Conservation (phyloP, 2,797 vertebrate species). For the Brachymystax lenok region DNA sequence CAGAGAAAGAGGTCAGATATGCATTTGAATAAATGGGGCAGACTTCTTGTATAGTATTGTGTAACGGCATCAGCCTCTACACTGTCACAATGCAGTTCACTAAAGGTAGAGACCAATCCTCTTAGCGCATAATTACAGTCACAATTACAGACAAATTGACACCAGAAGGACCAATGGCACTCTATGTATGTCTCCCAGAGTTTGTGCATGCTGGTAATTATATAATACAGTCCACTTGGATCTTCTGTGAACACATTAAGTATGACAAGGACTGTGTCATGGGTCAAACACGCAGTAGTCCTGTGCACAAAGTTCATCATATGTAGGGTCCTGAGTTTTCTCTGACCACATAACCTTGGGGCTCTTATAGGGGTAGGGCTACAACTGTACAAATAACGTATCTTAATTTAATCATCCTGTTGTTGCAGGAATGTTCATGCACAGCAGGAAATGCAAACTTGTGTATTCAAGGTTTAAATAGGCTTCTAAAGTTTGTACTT, state of each 20-base stretch:
- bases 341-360: not conserved
- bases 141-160: slow-evolving; percentile 2
- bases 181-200: not conserved
- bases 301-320: no score
- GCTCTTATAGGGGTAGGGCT: not conserved
- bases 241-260: not conserved
- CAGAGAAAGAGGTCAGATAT: not conserved
- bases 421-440: no score
- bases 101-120: not conserved
- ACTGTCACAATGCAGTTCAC: slow-evolving; percentile 1
- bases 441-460: no score
- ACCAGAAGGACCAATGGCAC: not conserved
- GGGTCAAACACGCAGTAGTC: no score
- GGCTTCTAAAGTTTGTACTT: no score
- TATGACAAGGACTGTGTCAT: not conserved
- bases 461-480: no score
- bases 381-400: no score
- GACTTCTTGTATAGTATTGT: not conserved
- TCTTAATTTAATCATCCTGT: no score
- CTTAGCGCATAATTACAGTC: slow-evolving; percentile 1
- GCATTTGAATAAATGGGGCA: slow-evolving; percentile 1
- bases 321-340: not conserved
- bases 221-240: not conserved
- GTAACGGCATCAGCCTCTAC: not conserved
- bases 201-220: not conserved